These are phyloP conservation scores for Macrotis lagotis DNA, from an alignment of 2,113 vertebrate species.

Conservation along the genomic window DNA sequence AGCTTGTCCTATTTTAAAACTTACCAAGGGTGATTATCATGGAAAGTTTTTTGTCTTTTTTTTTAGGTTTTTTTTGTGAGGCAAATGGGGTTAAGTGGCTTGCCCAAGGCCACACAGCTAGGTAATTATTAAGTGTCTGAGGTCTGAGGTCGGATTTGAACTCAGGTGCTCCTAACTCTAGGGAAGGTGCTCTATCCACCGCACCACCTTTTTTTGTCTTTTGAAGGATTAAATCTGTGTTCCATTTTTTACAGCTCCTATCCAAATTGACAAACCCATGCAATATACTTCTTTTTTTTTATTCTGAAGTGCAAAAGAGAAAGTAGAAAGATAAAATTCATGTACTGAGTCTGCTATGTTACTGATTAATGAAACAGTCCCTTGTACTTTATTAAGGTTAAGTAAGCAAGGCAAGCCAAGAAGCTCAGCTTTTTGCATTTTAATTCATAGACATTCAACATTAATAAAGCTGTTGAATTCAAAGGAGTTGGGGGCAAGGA, in stretches of 20 bases:
- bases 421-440: constrained; percentile 69
- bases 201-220: constrained; percentile 53
- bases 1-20: constrained; percentile 67
- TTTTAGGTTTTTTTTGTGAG: too few relatives aligned
- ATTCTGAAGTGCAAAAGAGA: constrained; percentile 67
- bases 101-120: too few relatives aligned
- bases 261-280: constrained; percentile 40
- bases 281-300: neutral
- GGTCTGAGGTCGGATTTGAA: too few relatives aligned
- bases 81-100: too few relatives aligned
- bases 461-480: constrained; percentile 71
- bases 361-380: constrained; percentile 78
- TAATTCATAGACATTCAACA: constrained; percentile 71
- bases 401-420: constrained; percentile 67
- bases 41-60: too few relatives aligned
- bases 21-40: constrained; percentile 53
- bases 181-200: too few relatives aligned
- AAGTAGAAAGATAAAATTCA: constrained; percentile 76
- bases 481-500: constrained; percentile 51
- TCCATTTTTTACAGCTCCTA: constrained; percentile 55
- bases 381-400: constrained; percentile 78
- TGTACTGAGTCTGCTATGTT: constrained; percentile 59
- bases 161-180: too few relatives aligned
- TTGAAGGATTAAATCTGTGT: constrained; percentile 61
- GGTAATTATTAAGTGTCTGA: too few relatives aligned